phyloP scores from a whole-genome alignment of 2,888 invertebrate species.

The Allophyes oxyacanthae region DNA sequence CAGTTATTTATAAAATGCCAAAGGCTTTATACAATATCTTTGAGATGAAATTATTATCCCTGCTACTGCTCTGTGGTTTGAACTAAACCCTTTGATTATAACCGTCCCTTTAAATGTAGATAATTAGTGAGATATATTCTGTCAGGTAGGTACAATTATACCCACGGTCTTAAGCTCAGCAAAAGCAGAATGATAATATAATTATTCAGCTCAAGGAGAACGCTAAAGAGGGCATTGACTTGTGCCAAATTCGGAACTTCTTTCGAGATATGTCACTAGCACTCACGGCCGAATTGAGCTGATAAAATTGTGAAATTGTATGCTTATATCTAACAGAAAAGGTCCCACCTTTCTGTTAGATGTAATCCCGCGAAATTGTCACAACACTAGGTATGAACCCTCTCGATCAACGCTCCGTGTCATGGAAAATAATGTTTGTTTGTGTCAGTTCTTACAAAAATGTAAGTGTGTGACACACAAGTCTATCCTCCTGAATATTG shows the following conservation, averaged over 20 bases:
- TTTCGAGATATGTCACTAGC: not conserved
- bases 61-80: no score
- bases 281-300: not conserved
- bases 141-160: no score
- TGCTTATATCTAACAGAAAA: not conserved
- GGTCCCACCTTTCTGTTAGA: not conserved
- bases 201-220: conserved; percentile 4
- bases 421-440: not conserved
- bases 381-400: not conserved
- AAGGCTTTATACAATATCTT: not conserved
- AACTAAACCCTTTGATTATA: no score
- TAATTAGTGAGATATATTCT: not conserved
- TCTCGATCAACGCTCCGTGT: conserved; percentile 1
- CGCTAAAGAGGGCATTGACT: conserved; percentile 2
- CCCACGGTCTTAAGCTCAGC: conserved; percentile 1
- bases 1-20: not conserved
- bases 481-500: no score
- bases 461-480: not conserved
- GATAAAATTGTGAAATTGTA: conserved; percentile 14
- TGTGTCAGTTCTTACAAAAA: not conserved
- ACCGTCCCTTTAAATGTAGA: no score
- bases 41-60: not conserved
- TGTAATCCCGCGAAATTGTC: conserved; percentile 6
- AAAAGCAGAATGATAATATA: conserved; percentile 1
- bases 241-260: not conserved